These are phyloP conservation scores for Phyto melanocephala DNA, from an alignment of 2,888 invertebrate species.

Conservation along the genomic window DNA sequence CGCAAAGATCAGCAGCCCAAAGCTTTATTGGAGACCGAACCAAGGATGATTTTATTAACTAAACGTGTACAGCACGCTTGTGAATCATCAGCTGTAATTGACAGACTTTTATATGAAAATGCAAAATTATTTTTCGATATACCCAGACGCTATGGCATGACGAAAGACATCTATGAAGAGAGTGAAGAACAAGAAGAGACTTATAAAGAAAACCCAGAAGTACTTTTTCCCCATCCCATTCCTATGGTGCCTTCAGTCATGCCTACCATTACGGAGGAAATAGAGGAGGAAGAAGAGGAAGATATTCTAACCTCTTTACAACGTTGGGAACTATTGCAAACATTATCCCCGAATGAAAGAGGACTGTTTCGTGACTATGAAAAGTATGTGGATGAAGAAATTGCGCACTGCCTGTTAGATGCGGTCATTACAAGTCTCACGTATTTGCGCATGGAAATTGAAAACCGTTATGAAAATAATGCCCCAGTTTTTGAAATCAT, in stretches of 20 bases:
- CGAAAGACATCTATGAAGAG: constrained; percentile 63
- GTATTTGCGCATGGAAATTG: constrained; percentile 75
- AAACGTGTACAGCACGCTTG: constrained; percentile 77
- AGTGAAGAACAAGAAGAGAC: constrained; percentile 51
- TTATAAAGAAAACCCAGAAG: constrained; percentile 57
- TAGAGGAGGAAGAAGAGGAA: constrained; percentile 40
- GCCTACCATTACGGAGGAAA: background rate
- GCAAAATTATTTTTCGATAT: constrained; percentile 85
- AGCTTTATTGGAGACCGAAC: constrained; percentile 80
- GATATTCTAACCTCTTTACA: constrained; percentile 65
- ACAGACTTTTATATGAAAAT: constrained; percentile 82
- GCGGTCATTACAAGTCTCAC: constrained; percentile 78
- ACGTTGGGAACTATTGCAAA: constrained; percentile 68
- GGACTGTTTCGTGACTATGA: constrained; percentile 80
- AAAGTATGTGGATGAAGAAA: constrained; percentile 82
- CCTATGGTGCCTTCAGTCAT: background rate
- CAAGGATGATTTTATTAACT: constrained; percentile 68
- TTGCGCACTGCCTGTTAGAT: constrained; percentile 81
- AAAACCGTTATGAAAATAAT: constrained; percentile 73
- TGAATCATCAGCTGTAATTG: constrained; percentile 81
- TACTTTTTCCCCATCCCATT: background rate
- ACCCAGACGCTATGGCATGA: constrained; percentile 68
- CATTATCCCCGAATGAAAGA: constrained; percentile 69
- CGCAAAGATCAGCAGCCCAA: constrained; percentile 84
- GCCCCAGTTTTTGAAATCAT: constrained; percentile 87